Base-by-base conservation (phyloP, 2,888 invertebrate genomes). In the Oscheius myriophilus region DNA sequence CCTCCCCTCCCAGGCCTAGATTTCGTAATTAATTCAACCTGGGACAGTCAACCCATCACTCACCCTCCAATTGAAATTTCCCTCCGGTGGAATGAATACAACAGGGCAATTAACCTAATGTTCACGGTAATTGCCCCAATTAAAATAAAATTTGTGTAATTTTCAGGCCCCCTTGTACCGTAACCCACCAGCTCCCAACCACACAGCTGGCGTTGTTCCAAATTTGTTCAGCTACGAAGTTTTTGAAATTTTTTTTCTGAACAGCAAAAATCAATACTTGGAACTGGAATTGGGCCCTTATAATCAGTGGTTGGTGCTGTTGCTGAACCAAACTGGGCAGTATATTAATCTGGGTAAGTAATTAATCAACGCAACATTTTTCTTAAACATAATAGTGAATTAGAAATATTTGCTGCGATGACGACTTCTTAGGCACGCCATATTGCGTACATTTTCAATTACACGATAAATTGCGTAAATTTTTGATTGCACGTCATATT, bases 231-330 rank as follows among this genome's bases (percentile, higher is more conserved):
- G 49, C 25, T 62, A 49, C n/a, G 62, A 62, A 49, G 51, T 49
- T 1, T 26, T 62, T 2, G 62, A 46, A 14, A 26, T 62, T 14
- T 62, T 62, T 16, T 18, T 62, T 4, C 39, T 42, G n/a, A 62
- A 62, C 21, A 42, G 42, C 39, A 26, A 62, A 43, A 45, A 62
- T 23, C 46, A 62, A 16, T 62, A 62, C 33, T 26, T 62, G 11
- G 62, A 62, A 26, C n/a, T 62, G 12, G 62, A 62, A 62, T 18
- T 62, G 2, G 62, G 62, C 12, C 62, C 62, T 12, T 49, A 16
- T 21, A 62, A 62, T 23, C 62, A 62, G n/a, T 62, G 62, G 62
- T 49, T 49, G 9, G 33, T 33, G 1, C 25, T 46, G 9, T n/a
- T 62, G 2, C 23, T 49, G 18, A 42, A 46, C 42, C 49, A 25